Evolutionary conservation across 1,140 invertebrate genomes (phyloP).

Genomic region (Saxidomus purpurata): DNA sequence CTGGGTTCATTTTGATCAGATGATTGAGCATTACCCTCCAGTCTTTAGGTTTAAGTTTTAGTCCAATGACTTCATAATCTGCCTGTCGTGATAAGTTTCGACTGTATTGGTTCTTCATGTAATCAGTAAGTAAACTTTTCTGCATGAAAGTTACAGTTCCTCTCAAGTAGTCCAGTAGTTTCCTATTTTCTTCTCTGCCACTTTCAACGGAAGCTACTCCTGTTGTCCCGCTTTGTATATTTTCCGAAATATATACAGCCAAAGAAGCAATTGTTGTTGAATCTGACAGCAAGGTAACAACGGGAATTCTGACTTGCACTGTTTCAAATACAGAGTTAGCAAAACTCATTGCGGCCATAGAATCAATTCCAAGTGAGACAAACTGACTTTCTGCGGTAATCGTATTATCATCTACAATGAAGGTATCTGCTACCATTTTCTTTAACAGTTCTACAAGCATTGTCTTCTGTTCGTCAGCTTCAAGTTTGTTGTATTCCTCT

Average conservation of each 20-base stretch:
- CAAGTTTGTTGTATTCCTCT: neutral
- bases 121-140: constrained; percentile 28
- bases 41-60: constrained; percentile 40
- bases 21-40: constrained; percentile 47
- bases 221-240: neutral
- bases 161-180: constrained; percentile 6
- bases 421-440: constrained; percentile 23
- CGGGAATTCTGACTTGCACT: neutral
- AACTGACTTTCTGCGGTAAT: neutral
- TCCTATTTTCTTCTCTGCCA: neutral
- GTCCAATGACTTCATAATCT: constrained; percentile 21
- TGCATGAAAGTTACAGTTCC: constrained; percentile 34
- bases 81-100: constrained; percentile 14
- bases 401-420: constrained; percentile 19
- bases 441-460: constrained; percentile 7
- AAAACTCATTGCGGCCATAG: constrained; percentile 52
- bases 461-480: neutral
- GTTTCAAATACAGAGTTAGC: constrained; percentile 11
- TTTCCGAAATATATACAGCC: neutral
- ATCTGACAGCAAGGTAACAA: constrained; percentile 35
- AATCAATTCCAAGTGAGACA: constrained; percentile 42
- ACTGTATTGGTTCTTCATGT: constrained; percentile 23
- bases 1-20: constrained; percentile 37
- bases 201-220: neutral
- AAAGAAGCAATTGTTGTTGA: constrained; percentile 34